These are phyloP conservation scores for Monodelphis domestica DNA, from an alignment of 2,797 vertebrate species.

Conservation along the genomic window DNA sequence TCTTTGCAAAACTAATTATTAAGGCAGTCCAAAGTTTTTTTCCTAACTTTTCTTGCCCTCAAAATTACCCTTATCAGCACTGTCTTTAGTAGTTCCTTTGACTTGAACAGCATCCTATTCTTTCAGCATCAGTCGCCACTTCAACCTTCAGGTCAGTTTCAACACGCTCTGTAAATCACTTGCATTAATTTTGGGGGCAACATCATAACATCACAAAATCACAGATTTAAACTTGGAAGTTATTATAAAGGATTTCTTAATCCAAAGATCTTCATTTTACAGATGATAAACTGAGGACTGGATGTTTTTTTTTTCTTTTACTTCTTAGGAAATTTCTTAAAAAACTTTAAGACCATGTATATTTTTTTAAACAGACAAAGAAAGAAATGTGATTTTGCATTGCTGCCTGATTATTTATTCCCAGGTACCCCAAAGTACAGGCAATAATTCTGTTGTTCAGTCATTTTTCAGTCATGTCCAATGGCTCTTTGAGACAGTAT, in stretches of 20 bases:
- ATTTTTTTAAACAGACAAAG: background rate
- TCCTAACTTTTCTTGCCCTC: constrained; percentile 38
- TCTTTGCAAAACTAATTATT: constrained; percentile 46
- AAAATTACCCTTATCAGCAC: background rate
- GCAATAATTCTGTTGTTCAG: too few species aligned
- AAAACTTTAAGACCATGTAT: background rate
- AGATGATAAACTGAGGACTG: background rate
- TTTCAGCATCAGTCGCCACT: constrained; percentile 1
- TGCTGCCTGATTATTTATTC: background rate
- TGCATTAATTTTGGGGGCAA: constrained; percentile 6
- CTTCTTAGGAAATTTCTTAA: background rate
- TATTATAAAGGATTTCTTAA: background rate
- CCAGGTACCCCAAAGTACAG: background rate
- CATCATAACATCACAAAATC: background rate
- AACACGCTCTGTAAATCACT: background rate
- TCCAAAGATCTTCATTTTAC: background rate
- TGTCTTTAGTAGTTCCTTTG: constrained; percentile 18
- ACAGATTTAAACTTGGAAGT: constrained; percentile 22
- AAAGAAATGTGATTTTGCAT: background rate
- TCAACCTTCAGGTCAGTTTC: background rate
- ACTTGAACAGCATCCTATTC: background rate
- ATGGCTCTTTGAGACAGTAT: too few species aligned
- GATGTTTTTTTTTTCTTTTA: background rate
- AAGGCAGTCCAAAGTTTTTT: background rate
- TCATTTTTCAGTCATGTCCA: too few species aligned